A percentile compares a stretch with the other conserved stretches of the same genome.
Conservation (phyloP, 2,797 vertebrate genomes). For the Sternotherus odoratus region DNA sequence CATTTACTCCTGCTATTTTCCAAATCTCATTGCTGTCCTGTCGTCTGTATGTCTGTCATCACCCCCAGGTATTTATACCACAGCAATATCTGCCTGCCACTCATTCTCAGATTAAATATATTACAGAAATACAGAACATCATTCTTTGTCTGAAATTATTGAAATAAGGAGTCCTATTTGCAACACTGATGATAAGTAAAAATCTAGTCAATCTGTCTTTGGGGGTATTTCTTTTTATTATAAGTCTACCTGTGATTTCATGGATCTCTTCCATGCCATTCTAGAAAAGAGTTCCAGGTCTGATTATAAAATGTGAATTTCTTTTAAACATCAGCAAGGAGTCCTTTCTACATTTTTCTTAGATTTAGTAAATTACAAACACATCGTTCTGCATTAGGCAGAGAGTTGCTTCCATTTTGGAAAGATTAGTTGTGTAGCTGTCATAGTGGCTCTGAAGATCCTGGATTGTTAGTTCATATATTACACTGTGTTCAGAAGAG, state of each 20-base stretch:
- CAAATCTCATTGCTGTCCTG: neutral
- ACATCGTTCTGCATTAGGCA: conserved; percentile 7
- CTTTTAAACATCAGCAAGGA: neutral
- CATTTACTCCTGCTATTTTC: neutral
- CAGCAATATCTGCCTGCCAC: neutral
- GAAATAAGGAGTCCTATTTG: conserved; percentile 44
- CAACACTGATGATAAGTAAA: conserved; percentile 21
- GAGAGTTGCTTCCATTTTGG: conserved; percentile 29
- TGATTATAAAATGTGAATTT: conserved; percentile 45
- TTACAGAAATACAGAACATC: conserved; percentile 43
- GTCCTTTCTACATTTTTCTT: conserved; percentile 53
- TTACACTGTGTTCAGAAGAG: accelerated
- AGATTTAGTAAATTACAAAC: conserved; percentile 40
- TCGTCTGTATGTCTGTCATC: neutral
- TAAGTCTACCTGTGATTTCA: conserved; percentile 33
- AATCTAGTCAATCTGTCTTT: conserved; percentile 32
- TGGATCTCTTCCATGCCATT: conserved; percentile 33
- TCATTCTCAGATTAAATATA: neutral
- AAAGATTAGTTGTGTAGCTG: conserved; percentile 20
- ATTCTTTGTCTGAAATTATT: conserved; percentile 6
- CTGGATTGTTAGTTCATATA: neutral
- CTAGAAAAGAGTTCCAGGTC: neutral
- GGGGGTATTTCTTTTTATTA: conserved; percentile 52
- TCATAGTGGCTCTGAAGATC: neutral
- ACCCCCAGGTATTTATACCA: neutral